A percentile compares a stretch with the other conserved stretches of the same genome.
Evolutionary conservation across 2,113 vertebrate genomes (phyloP).

Genomic region (Ameiurus melas): DNA sequence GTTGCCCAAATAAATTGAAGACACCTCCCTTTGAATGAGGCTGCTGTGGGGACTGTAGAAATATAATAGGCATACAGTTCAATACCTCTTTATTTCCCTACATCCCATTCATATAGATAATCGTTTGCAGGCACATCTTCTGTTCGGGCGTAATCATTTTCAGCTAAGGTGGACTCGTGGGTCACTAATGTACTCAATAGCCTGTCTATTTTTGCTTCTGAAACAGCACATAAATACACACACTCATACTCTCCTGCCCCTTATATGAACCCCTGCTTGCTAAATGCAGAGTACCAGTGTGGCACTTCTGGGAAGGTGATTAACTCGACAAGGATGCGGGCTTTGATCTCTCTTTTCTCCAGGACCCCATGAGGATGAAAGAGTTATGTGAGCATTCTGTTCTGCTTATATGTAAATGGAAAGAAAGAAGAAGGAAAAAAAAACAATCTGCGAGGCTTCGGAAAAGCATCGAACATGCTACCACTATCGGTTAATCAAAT

Average conservation of each 20-base stretch:
- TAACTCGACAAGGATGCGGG: conserved; percentile 67
- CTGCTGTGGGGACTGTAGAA: conserved; percentile 34
- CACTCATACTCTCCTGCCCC: conserved; percentile 30
- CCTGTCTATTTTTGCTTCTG: conserved; percentile 6
- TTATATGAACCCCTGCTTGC: conserved; percentile 36
- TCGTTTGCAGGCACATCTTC: conserved; percentile 33
- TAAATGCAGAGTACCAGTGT: conserved; percentile 18
- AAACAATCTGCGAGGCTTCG: background rate
- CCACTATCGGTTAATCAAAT: background rate
- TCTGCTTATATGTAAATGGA: conserved; percentile 15
- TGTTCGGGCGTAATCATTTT: conserved; percentile 9
- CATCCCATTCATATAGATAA: conserved; percentile 29
- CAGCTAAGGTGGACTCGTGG: conserved; percentile 10
- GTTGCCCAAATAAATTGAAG: conserved; percentile 42
- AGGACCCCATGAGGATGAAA: conserved; percentile 20
- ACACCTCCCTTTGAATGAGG: conserved; percentile 37
- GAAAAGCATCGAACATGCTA: conserved; percentile 8
- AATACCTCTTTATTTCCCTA: conserved; percentile 43
- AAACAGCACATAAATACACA: conserved; percentile 21
- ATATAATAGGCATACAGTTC: conserved; percentile 4
- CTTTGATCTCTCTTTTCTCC: conserved; percentile 45
- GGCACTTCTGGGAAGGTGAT: conserved; percentile 63
- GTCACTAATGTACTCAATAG: conserved; percentile 40
- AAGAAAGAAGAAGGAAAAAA: background rate
- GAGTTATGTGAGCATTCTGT: background rate